A percentile compares a stretch with the other conserved stretches of the same genome.
These are phyloP conservation scores for Aplysina aerophoba DNA, from an alignment of 37 sponge, comb jelly and placozoan genomes.

Conservation along the genomic window DNA sequence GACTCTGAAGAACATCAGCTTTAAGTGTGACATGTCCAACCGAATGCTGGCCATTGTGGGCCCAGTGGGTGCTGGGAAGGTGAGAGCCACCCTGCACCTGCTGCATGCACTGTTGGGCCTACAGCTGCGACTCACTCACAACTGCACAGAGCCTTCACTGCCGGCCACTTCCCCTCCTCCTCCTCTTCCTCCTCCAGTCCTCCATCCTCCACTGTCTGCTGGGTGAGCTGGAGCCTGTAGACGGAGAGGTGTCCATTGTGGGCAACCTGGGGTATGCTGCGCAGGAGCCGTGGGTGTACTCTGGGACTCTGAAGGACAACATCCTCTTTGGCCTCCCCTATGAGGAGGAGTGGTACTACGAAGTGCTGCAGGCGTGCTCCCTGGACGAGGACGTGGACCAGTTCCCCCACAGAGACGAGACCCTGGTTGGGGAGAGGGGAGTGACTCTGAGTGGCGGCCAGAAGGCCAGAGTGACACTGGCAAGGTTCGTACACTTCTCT, in stretches of 20 bases:
- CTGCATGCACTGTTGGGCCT: too few relatives aligned
- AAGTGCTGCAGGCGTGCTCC: conserved; percentile 47
- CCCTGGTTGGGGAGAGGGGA: conserved; percentile 61
- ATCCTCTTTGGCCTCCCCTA: conserved; percentile 54
- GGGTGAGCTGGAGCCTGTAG: conserved; percentile 50
- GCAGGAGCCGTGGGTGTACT: conserved; percentile 66
- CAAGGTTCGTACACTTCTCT: conserved; percentile 25
- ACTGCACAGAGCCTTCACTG: not conserved
- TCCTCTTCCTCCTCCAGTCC: conserved; percentile 35
- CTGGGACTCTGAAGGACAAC: conserved; percentile 64
- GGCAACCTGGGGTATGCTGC: conserved; percentile 45
- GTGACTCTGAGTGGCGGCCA: conserved; percentile 71
- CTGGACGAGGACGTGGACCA: conserved; percentile 55
- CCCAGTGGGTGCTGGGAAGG: conserved; percentile 57
- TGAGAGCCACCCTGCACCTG: not conserved
- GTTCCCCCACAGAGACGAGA: conserved; percentile 51
- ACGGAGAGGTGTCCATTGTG: conserved; percentile 24
- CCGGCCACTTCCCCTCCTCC: not conserved
- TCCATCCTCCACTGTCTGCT: conserved; percentile 50
- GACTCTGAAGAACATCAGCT: not conserved
- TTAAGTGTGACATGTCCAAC: conserved; percentile 1
- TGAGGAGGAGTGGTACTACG: conserved; percentile 50
- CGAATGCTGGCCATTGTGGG: conserved; percentile 45
- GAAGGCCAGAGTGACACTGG: conserved; percentile 60
- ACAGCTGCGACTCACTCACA: not conserved